Evolutionary conservation across 1,140 invertebrate genomes (phyloP), one percentile per base, ranked within the genome.

Genomic region (Drosophila obscura): DNA sequence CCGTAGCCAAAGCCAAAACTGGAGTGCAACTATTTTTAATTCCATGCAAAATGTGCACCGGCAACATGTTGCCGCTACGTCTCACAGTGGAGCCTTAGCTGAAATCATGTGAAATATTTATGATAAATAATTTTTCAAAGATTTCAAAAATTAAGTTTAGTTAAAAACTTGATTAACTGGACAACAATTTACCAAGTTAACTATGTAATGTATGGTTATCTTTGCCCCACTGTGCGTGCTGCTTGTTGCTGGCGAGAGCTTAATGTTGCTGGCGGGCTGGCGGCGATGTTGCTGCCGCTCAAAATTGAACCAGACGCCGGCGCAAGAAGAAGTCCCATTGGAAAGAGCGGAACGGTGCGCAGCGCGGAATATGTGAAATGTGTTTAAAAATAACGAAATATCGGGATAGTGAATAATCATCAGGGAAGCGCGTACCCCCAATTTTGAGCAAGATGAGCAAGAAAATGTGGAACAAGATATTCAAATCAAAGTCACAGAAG

Each of bases 401-500:
- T 22, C 49, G 35, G 35, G 11, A 39, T 35, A 76, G 46, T 53
- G 44, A 64, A 15, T 73, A 57, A 49, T 22, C 56, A 51, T n/a
- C 9, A 11, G 46, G 16, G 28, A 19, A 26, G 13, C 22, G 59
- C 44, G 61, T 46, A 13, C 11, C 13, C 11, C 35, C 0, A 39
- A 39, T 39, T 39, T 39, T 13, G 35, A 5, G 35, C 45, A 78
- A 72, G 45, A 91, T 90, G 90, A 91, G 90, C 63, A 91, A 90
- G 71, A 91, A 89, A 79, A 91, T 91, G 90, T 91, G 90, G 90
- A 69, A 84, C 51, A 91, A 91, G 65, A 91, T 91, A 28, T 91
- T 91, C 49, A 91, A 91, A 79, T 85, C 89, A 5, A 91, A 91
- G 53, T 51, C 85, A 26, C 80, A 83, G 39, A 87, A 76, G 64